Evolutionary conservation across 2,888 invertebrate genomes (phyloP).

Genomic region (Oasisia sp.): DNA sequence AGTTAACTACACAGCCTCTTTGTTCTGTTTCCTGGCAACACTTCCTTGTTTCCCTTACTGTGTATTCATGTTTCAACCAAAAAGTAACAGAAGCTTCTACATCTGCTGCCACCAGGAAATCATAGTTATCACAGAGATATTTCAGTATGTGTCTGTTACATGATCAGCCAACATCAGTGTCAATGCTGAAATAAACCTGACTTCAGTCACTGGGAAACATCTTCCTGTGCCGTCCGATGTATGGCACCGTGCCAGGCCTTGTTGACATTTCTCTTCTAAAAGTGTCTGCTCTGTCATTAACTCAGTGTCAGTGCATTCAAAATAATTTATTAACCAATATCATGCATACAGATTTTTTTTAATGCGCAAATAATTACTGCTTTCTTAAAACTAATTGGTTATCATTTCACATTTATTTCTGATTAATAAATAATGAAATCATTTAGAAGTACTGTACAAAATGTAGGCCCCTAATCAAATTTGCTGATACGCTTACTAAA

Average conservation of each 20-base stretch:
- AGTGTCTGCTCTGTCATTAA: neutral
- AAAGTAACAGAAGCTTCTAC: constrained; percentile 8
- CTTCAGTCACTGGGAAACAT: neutral
- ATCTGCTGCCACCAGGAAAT: constrained; percentile 8
- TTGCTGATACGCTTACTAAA: no score
- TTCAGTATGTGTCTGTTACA: constrained; percentile 18
- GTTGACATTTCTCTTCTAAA: neutral
- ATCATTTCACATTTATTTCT: no score
- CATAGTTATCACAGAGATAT: neutral
- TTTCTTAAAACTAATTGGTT: no score
- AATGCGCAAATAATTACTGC: no score
- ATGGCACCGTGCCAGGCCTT: neutral
- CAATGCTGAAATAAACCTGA: neutral
- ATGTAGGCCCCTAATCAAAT: no score
- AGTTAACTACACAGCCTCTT: constrained; percentile 25
- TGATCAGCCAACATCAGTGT: constrained; percentile 7
- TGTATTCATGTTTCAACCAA: neutral
- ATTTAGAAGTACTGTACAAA: no score
- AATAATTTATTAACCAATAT: neutral
- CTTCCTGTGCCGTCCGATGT: neutral
- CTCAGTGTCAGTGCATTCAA: neutral
- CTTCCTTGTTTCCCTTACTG: neutral
- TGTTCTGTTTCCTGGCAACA: neutral
- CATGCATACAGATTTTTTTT: no score
- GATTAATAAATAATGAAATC: no score